These are phyloP conservation scores for Hypanus sabinus DNA, from an alignment of 2,113 vertebrate genomes.

Conservation along the genomic window DNA sequence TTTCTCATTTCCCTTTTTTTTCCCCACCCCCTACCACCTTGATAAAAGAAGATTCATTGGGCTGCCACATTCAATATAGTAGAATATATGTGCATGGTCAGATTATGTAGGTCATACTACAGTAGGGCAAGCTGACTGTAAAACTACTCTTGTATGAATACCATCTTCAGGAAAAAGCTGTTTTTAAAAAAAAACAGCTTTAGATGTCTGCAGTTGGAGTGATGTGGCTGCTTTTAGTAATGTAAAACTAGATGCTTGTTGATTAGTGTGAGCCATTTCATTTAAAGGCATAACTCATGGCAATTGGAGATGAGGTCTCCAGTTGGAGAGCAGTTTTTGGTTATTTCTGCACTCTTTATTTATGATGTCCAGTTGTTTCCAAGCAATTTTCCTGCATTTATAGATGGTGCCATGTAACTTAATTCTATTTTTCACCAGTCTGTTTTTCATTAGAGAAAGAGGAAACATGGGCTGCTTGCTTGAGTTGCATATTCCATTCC, in stretches of 20 bases:
- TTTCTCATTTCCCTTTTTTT: background rate
- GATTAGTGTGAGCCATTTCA: background rate
- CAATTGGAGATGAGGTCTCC: background rate
- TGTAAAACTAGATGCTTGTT: background rate
- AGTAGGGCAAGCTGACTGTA: background rate
- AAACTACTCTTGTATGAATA: background rate
- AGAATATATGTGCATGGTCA: background rate
- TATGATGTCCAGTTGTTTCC: background rate
- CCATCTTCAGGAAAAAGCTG: background rate
- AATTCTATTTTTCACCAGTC: background rate
- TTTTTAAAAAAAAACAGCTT: background rate
- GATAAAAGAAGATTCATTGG: background rate
- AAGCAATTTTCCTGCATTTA: background rate
- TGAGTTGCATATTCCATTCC: background rate
- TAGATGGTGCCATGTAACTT: background rate
- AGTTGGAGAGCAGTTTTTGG: background rate
- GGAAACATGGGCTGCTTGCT: background rate
- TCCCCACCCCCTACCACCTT: fast-evolving
- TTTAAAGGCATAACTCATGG: background rate
- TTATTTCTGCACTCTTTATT: background rate
- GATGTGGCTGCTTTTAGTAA: background rate
- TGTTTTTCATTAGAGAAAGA: background rate
- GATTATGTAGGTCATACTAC: no score
- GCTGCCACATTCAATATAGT: background rate
- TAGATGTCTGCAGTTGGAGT: background rate